phyloP scores from a whole-genome alignment of 2,113 vertebrate species.

The Microcebus lehilahytsara region DNA sequence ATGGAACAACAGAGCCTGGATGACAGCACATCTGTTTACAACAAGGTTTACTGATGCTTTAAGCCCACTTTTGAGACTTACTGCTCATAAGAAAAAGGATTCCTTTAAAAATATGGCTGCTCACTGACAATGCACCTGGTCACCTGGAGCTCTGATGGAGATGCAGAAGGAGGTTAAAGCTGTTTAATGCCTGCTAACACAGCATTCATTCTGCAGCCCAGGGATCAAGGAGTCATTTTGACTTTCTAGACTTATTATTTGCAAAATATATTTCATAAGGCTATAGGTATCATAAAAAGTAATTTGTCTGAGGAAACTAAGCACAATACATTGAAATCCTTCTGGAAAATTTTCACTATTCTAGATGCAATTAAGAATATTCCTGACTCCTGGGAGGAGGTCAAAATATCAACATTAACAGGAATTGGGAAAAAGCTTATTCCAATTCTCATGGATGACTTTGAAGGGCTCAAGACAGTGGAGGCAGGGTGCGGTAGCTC shows the following conservation, averaged over 20 bases:
- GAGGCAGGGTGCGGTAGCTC: no score
- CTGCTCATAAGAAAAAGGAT: neutral
- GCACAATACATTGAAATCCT: neutral
- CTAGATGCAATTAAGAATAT: neutral
- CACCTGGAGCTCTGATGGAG: neutral
- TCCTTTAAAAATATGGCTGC: neutral
- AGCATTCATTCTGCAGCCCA: neutral
- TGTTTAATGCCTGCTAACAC: neutral
- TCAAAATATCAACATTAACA: neutral
- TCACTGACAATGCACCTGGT: neutral
- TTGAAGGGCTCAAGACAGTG: neutral
- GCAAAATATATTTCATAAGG: neutral
- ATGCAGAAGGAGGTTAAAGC: neutral
- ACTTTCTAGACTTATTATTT: neutral
- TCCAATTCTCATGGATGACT: neutral
- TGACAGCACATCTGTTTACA: neutral
- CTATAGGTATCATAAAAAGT: neutral
- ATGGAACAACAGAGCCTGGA: neutral
- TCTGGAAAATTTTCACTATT: neutral
- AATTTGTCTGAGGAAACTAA: neutral
- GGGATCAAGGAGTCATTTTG: neutral
- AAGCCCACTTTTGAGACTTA: neutral
- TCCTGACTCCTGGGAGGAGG: neutral
- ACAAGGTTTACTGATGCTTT: neutral
- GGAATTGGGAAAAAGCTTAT: neutral